phyloP scores from a whole-genome alignment of 2,888 invertebrate genomes.

The Microctonus aethiopoides region DNA sequence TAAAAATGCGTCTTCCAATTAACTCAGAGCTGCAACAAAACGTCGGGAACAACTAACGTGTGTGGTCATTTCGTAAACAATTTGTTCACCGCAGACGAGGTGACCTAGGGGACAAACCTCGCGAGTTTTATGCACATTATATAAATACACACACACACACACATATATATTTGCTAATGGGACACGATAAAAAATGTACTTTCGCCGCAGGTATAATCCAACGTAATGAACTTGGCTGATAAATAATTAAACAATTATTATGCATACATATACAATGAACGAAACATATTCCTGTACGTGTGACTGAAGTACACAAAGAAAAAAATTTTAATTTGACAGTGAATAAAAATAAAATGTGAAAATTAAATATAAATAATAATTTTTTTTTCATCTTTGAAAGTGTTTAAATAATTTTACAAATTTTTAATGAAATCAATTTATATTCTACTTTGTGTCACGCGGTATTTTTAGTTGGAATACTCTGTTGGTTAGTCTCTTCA shows the following conservation, averaged over 20 bases:
- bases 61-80: constrained; percentile 54
- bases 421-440: background rate
- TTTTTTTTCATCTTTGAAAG: background rate
- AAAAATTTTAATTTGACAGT: background rate
- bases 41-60: constrained; percentile 13
- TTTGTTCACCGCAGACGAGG: constrained; percentile 45
- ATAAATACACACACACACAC: background rate
- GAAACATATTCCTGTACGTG: constrained; percentile 5
- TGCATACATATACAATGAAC: too few relatives aligned
- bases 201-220: constrained; percentile 49
- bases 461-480: background rate
- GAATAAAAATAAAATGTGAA: background rate
- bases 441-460: background rate
- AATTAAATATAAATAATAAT: background rate
- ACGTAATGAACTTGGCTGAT: constrained; percentile 55
- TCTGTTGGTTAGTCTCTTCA: background rate
- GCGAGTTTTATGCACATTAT: constrained; percentile 16
- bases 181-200: constrained; percentile 56
- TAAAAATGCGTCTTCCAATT: constrained; percentile 42
- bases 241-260: constrained; percentile 62
- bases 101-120: constrained; percentile 28
- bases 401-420: background rate
- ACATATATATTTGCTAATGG: constrained; percentile 42
- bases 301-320: background rate
- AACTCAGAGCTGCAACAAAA: constrained; percentile 31